Percentiles rank a stretch among this genome's conserved stretches.
Evolutionary conservation across 2,797 vertebrate genomes (phyloP).

Genomic region (Liasis olivaceus): DNA sequence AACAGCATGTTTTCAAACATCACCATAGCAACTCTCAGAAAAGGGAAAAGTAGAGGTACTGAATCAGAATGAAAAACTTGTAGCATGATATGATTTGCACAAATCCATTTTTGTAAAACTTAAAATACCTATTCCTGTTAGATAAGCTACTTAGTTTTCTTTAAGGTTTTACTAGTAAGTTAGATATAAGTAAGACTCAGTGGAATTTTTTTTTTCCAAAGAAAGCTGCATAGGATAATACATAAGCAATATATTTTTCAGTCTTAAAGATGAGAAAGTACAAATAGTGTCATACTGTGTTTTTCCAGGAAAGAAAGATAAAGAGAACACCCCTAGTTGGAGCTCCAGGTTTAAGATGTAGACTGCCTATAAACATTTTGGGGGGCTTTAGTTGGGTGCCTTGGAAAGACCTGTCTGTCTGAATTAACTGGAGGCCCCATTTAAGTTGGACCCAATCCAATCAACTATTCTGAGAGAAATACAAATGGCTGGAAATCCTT

Average conservation of each 20-base stretch:
- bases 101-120: background rate
- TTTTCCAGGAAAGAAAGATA: background rate
- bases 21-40: slow-evolving; percentile 15
- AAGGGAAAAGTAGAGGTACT: background rate
- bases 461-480: background rate
- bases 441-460: background rate
- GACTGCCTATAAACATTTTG: background rate
- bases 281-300: background rate
- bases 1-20: background rate
- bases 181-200: background rate
- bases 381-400: background rate
- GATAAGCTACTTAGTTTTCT: background rate
- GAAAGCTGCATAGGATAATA: background rate
- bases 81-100: background rate
- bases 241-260: background rate
- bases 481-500: background rate
- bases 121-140: background rate
- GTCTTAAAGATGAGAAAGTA: background rate
- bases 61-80: background rate
- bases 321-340: background rate
- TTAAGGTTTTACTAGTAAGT: background rate
- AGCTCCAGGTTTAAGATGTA: background rate
- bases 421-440: background rate
- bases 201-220: background rate
- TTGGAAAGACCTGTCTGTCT: background rate